Base-by-base conservation (phyloP, 1,140 invertebrate genomes). In the Drosophila kepulauana region DNA sequence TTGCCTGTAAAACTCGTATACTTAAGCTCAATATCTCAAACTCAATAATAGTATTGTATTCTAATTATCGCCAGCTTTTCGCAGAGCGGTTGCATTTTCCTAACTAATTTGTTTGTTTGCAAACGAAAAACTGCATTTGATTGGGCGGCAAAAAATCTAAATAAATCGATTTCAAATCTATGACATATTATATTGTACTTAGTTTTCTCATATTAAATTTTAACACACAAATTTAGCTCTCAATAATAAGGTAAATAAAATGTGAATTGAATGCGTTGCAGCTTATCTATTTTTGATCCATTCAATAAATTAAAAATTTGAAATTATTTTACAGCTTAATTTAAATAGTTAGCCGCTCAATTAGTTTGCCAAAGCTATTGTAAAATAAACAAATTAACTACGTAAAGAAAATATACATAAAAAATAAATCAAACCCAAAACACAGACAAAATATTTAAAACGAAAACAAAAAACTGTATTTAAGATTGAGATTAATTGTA, bases 401-500 rank as follows among this genome's bases (percentile, higher is more conserved):
- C 64, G 16, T 58, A 33, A 76, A 71, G 35, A 33, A 82, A 58
- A 51, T 38, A 52, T 71, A 84, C 71, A 73, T 62, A 79, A 71
- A 71, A 79, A 71, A 71, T 59, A 64, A n/a, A 70, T 35, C 15
- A 20, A 66, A 71, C n/a, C 28, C 58, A 56, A 25, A 8, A 63
- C 35, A 45, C 13, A 65, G 16, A 65, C 33, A 54, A n/a, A 65
- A 63, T 28, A 52, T 11, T n/a, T 15, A 15, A 58, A 33, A 58
- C 25, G 20, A 25, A 25, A 25, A 25, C 20, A 4, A 25, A 25
- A 78, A 78, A 66, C 56, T 87, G 65, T 65, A 68, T 64, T 84
- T 87, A 87, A 84, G 84, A 80, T 88, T 88, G 64, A 88, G 61
- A 57, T 75, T 73, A 65, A 78, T 78, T 75, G 66, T 87, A 87